Base-by-base conservation (phyloP, 1,140 invertebrate genomes). In the Drosophila trapezifrons region DNA sequence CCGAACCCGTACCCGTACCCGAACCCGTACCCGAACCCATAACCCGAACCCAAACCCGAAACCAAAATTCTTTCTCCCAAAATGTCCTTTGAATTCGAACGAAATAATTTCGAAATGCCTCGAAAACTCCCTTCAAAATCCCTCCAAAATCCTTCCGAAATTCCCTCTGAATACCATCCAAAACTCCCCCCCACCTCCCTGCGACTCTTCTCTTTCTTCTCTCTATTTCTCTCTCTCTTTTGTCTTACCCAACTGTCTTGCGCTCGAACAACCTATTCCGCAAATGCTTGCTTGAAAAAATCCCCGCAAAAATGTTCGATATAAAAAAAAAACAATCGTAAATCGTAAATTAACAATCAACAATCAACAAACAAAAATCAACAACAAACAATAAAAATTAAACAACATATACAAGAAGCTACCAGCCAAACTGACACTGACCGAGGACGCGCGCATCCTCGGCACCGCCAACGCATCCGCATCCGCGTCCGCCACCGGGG, bases 371-470 rank as follows among this genome's bases (percentile, higher is more conserved):
- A 66, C 25, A 75, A 78, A 56, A 15, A 59, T 47, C 57, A 51
- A 32, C 46, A 42, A n/a, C n/a, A n/a, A n/a, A n/a, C n/a, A n/a
- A n/a, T n/a, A n/a, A n/a, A 37, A 29, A 29, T 27, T 4, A 15
- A 60, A 63, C 55, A 78, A 89, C 80, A 71, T 73, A 84, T 87
- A 73, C 83, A 91, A 92, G 91, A 92, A 92, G 91, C 80, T 92
- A 78, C 91, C 91, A 66, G 91, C 91, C 60, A 92, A 92, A 83
- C 76, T 92, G 78, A 92, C 91, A 81, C 80, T 92, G 72, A 92
- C 91, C 71, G 91, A 92, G 90, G 91, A 92, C 73, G 81, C 91
- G 76, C 90, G 91, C 78, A 89, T 92, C 62, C 67, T 92, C 72
- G 90, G 72, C 93, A 94, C 77, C 92, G 91, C 85, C 93, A 54